Evolutionary conservation across 2,797 vertebrate genomes (phyloP).

Genomic region (Falco concolor): DNA sequence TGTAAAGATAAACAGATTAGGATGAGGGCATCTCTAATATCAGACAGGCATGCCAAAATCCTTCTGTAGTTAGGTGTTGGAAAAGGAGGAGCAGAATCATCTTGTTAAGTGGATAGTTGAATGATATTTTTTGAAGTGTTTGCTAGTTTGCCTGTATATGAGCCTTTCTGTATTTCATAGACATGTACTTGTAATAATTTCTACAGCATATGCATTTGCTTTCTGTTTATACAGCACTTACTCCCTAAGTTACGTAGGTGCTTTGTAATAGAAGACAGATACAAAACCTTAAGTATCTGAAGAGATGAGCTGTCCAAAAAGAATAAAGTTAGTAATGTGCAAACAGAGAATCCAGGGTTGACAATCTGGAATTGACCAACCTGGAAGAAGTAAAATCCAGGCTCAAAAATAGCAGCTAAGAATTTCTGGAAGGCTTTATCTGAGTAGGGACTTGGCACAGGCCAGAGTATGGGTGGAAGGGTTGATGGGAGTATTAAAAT

Average conservation of each 20-base stretch:
- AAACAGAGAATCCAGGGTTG: neutral
- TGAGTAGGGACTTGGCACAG: neutral
- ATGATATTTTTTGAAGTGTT: neutral
- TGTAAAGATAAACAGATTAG: conserved; percentile 29
- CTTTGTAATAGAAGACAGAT: neutral
- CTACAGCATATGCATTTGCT: neutral
- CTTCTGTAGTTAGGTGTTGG: neutral
- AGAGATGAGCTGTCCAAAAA: neutral
- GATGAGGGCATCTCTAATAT: conserved; percentile 12
- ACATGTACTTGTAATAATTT: neutral
- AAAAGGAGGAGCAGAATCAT: neutral
- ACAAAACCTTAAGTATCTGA: neutral
- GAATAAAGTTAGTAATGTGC: neutral
- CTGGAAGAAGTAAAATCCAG: neutral
- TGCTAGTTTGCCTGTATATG: neutral
- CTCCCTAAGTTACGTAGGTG: neutral
- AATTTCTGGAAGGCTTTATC: neutral
- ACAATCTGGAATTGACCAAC: neutral
- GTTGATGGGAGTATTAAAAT: neutral
- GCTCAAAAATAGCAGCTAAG: neutral
- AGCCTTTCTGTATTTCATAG: neutral
- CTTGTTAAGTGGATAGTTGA: neutral
- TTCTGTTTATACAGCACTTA: neutral
- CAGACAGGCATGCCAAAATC: neutral
- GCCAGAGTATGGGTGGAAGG: neutral